Evolutionary conservation across 2,888 invertebrate species (phyloP), one percentile per base, ranked within the genome.

Genomic region (Perithous albicinctus): DNA sequence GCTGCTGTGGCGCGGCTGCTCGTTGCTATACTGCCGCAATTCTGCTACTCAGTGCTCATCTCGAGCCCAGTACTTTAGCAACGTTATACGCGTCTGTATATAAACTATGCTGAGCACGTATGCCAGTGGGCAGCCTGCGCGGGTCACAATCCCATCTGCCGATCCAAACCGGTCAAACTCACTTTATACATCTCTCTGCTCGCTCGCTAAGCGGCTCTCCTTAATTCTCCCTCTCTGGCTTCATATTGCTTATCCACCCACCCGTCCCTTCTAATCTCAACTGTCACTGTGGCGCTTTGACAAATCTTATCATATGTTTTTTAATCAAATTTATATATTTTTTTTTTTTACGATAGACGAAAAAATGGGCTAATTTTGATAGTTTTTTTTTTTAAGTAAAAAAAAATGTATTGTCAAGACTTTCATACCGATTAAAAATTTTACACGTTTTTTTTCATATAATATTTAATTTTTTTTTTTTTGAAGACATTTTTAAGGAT

Each of bases 141-240:
- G 91, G 90, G 88, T 90, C 89, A 91, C 91, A 91, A 91, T 91
- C 91, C 90, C 90, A 91, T 91, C 91, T 91, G 89, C 86, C 81
- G 89, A 90, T 91, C 86, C 86, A 85, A 90, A 89, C 88, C 88
- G 87, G 87, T 88, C 87, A 80, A 64, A 83, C 85, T 79, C 75
- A 80, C 74, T 80, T 84, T 76, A 77, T 83, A 70, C 66, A 70
- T 64, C 23, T 80, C 73, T 81, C 83, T 81, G 72, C n/a, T n/a
- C n/a, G n/a, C n/a, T n/a, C n/a, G n/a, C n/a, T n/a, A n/a, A n/a
- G n/a, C n/a, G 59, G 54, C 72, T 74, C 67, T 54, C 82, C 59
- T 66, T 81, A 66, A 70, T 70, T 70, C 66, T 35, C 26, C 2
- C 76, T 74, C 74, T 74, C 15, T n/a, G n/a, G n/a, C n/a, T n/a